phyloP scores from a whole-genome alignment of 2,797 vertebrate genomes.

The Gobio occitaniae region DNA sequence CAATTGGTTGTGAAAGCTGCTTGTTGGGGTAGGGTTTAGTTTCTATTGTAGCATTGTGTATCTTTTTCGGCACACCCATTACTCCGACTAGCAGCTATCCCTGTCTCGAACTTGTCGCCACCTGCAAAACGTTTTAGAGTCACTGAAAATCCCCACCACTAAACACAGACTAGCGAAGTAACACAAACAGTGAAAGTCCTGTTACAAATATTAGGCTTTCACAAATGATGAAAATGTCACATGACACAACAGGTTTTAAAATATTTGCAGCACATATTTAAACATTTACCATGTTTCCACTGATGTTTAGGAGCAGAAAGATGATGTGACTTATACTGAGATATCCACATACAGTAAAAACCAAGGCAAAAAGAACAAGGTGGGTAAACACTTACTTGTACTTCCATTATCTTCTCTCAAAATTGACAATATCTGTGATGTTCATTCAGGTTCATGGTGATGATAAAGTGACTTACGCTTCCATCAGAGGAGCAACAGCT shows the following conservation, averaged over 20 bases:
- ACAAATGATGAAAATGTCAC: background rate
- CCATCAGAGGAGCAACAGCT: background rate
- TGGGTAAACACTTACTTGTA: background rate
- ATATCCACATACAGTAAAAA: background rate
- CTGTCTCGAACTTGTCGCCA: background rate
- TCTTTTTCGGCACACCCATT: background rate
- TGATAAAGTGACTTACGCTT: conserved; percentile 11
- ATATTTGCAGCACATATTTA: background rate
- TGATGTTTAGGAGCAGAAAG: conserved; percentile 4
- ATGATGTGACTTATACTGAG: background rate
- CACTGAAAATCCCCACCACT: background rate
- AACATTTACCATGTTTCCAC: background rate
- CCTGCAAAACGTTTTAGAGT: background rate
- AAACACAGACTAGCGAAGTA: background rate
- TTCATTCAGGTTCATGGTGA: background rate
- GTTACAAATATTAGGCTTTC: background rate
- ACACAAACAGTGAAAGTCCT: background rate
- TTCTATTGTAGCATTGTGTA: background rate
- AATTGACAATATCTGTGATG: too few species aligned
- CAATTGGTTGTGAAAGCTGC: background rate
- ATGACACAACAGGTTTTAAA: background rate
- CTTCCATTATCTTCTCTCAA: background rate
- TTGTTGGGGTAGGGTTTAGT: background rate
- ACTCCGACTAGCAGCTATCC: background rate
- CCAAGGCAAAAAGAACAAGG: background rate